Conservation (phyloP, 2,797 vertebrate species). For the Mormyrus hasselquistii region DNA sequence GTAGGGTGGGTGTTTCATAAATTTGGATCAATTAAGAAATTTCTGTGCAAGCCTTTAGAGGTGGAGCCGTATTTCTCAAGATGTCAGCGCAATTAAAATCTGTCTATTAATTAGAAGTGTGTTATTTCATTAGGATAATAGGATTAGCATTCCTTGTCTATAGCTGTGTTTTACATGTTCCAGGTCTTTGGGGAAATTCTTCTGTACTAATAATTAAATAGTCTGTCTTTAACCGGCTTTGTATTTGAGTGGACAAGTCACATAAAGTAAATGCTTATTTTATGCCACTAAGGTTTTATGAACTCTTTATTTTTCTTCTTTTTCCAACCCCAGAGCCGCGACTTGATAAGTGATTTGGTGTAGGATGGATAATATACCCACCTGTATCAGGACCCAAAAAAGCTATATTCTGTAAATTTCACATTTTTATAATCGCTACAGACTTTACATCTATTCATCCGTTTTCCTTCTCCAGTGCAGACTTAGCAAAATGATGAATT, state of each 20-base stretch:
- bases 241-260: conserved; percentile 9
- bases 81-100: conserved; percentile 74
- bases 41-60: conserved; percentile 62
- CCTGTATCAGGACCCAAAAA: neutral
- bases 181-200: conserved; percentile 62
- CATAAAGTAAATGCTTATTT: conserved; percentile 17
- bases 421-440: neutral
- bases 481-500: conserved; percentile 31
- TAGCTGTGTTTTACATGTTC: conserved; percentile 68
- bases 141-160: conserved; percentile 72
- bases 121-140: conserved; percentile 74
- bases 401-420: neutral
- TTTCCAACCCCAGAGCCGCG: neutral
- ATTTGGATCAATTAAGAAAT: conserved; percentile 73
- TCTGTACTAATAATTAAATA: conserved; percentile 44
- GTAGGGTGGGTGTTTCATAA: conserved; percentile 47
- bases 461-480: neutral
- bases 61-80: conserved; percentile 66
- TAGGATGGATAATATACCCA: conserved; percentile 21
- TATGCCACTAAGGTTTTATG: neutral
- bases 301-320: neutral
- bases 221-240: conserved; percentile 24
- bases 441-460: neutral
- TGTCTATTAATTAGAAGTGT: conserved; percentile 76
- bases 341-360: conserved; percentile 2